Evolutionary conservation across 1,140 invertebrate genomes (phyloP).

Genomic region (Drosophila auraria): DNA sequence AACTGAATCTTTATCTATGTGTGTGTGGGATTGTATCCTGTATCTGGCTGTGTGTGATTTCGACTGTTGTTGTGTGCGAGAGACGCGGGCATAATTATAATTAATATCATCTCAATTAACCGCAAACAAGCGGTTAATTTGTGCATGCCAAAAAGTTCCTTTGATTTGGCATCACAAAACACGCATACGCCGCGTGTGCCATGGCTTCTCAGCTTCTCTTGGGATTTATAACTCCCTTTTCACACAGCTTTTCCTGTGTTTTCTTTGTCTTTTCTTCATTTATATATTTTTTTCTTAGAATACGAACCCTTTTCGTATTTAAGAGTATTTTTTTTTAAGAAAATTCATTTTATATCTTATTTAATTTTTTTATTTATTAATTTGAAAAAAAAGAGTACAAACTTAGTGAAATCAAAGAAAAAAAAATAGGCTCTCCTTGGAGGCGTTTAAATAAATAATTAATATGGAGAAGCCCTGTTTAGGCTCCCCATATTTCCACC

Average conservation of each 20-base stretch:
- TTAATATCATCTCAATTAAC: conserved; percentile 84
- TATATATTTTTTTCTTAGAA: too few relatives aligned
- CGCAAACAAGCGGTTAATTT: conserved; percentile 82
- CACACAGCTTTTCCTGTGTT: too few relatives aligned
- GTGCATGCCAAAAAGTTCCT: conserved; percentile 51
- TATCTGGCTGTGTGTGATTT: conserved; percentile 10
- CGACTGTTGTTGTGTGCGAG: conserved; percentile 18
- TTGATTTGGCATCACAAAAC: conserved; percentile 47
- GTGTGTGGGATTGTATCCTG: conserved; percentile 5
- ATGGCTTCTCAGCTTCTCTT: background rate
- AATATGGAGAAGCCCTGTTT: background rate
- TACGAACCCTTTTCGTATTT: too few relatives aligned
- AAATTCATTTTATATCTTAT: background rate
- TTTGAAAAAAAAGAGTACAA: background rate
- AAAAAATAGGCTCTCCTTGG: background rate
- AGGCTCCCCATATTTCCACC: conserved; percentile 55
- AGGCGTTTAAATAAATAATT: conserved; percentile 6
- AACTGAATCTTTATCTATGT: conserved; percentile 49
- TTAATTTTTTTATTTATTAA: conserved; percentile 4
- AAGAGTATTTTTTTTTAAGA: background rate
- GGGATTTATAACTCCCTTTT: too few relatives aligned
- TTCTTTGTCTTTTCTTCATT: too few relatives aligned
- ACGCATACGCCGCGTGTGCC: conserved; percentile 55
- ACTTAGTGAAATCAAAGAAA: background rate
- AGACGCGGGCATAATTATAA: conserved; percentile 63